Evolutionary conservation across 2,113 vertebrate genomes (phyloP).

Genomic region (Pica pica): DNA sequence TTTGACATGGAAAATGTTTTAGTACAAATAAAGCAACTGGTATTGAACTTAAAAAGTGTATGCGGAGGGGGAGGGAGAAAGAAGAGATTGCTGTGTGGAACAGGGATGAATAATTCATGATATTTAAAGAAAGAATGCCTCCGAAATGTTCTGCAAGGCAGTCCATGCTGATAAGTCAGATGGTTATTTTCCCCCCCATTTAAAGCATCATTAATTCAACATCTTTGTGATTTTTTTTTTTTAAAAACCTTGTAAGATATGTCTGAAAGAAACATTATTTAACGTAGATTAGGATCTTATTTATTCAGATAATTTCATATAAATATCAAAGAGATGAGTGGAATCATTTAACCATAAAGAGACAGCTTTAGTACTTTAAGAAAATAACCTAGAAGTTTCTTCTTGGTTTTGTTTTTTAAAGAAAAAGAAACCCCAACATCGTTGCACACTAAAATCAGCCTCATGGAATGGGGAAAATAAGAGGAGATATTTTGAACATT

Average conservation of each 20-base stretch:
- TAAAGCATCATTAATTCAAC: constrained; percentile 79
- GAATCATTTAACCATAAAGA: constrained; percentile 69
- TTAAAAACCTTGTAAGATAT: constrained; percentile 50
- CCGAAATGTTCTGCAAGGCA: constrained; percentile 75
- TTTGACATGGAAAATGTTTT: constrained; percentile 95
- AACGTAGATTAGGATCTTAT: constrained; percentile 69
- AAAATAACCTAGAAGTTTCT: constrained; percentile 41
- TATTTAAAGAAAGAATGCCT: constrained; percentile 83
- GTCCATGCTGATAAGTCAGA: constrained; percentile 72
- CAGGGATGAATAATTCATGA: constrained; percentile 92
- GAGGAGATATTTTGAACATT: constrained; percentile 79
- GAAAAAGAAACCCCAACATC: background rate
- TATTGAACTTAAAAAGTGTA: constrained; percentile 86
- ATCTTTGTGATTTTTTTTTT: constrained; percentile 55
- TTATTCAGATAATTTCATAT: constrained; percentile 73
- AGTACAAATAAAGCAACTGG: constrained; percentile 94
- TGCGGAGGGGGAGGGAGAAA: constrained; percentile 35
- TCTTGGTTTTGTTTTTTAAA: background rate
- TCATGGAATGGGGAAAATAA: constrained; percentile 74
- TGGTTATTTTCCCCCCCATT: constrained; percentile 69
- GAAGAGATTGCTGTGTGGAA: constrained; percentile 76
- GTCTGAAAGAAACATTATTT: constrained; percentile 67
- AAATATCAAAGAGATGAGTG: constrained; percentile 63
- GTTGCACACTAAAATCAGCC: constrained; percentile 69
- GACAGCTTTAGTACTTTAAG: constrained; percentile 40